phyloP scores from a whole-genome alignment of 1,140 invertebrate species.

The Mizuhopecten yessoensis region DNA sequence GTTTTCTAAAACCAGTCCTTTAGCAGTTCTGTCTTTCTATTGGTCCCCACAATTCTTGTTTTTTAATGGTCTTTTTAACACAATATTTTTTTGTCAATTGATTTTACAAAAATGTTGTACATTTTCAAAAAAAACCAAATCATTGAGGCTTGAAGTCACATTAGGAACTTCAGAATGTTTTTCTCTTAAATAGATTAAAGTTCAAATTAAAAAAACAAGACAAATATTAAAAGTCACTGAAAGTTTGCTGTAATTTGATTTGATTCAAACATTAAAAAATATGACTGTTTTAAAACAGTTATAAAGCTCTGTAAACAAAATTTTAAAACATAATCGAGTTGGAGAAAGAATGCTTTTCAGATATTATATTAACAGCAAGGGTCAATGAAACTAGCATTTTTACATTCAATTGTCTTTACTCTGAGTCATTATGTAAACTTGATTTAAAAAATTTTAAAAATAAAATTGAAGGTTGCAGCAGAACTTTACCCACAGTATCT shows the following conservation, averaged over 20 bases:
- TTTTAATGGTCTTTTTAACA: not conserved
- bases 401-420: not conserved
- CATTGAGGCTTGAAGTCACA: not conserved
- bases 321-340: not conserved
- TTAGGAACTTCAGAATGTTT: not conserved
- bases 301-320: not conserved
- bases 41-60: too few relatives aligned
- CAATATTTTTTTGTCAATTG: not conserved
- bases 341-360: not conserved
- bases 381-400: not conserved
- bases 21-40: too few relatives aligned
- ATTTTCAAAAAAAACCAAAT: not conserved
- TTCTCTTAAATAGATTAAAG: not conserved
- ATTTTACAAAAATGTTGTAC: not conserved
- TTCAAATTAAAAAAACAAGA: not conserved
- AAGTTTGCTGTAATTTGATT: not conserved
- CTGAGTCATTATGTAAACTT: not conserved
- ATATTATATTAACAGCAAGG: not conserved
- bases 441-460: not conserved
- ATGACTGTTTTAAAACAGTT: constrained; percentile 39
- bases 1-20: too few relatives aligned
- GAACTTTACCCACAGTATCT: not conserved
- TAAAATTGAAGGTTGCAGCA: not conserved
- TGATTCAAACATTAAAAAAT: constrained; percentile 23
- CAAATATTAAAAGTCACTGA: not conserved